Evolutionary conservation across 30 jellyfish, hydroid and myxozoan genomes (phyloP).

Genomic region (Hydra vulgaris): DNA sequence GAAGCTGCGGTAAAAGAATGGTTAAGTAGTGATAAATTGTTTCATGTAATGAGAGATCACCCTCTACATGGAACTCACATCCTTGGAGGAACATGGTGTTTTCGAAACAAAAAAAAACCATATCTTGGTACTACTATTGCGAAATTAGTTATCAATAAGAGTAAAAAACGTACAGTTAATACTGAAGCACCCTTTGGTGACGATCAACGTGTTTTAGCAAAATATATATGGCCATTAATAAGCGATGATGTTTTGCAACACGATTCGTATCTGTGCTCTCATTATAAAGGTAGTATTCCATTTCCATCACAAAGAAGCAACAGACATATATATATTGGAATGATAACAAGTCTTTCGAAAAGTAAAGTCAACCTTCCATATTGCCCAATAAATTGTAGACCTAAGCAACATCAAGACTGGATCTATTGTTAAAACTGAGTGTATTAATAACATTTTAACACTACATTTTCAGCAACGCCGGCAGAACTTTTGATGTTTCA

Average conservation of each 20-base stretch:
- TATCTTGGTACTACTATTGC: background rate
- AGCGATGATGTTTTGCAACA: conserved; percentile 21
- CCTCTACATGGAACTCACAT: background rate
- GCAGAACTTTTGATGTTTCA: no score
- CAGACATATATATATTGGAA: background rate
- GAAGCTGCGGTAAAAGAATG: conserved; percentile 23
- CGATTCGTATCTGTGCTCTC: conserved; percentile 8
- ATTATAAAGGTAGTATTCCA: background rate
- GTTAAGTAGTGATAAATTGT: background rate
- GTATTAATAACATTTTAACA: no score
- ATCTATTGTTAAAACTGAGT: conserved; percentile 15
- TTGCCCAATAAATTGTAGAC: conserved; percentile 21
- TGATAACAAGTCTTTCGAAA: background rate
- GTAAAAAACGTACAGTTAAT: background rate
- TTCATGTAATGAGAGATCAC: conserved; percentile 19
- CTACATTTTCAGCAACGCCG: no score
- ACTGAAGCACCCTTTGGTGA: background rate
- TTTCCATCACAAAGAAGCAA: conserved; percentile 6
- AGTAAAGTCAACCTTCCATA: background rate
- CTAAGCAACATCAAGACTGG: conserved; percentile 17
- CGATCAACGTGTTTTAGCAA: conserved; percentile 9
- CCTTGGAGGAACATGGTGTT: conserved; percentile 24
- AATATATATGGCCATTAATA: background rate
- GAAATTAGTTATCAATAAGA: background rate
- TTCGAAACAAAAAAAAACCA: background rate